Conservation (phyloP, 2,888 invertebrate genomes). For the Phyllotreta cruciferae region DNA sequence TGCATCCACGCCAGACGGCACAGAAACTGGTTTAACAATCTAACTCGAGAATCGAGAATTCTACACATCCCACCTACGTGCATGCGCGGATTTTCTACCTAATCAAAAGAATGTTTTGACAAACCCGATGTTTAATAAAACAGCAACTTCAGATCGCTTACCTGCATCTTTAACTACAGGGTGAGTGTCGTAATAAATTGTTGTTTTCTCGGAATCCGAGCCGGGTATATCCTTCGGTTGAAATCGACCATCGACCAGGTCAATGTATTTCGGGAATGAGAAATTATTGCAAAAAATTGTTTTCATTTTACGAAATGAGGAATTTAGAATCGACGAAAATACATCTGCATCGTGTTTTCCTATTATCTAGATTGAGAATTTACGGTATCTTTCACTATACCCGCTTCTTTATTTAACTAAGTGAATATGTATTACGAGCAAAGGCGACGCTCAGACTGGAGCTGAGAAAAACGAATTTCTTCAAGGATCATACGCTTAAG, state of each 20-base stretch:
- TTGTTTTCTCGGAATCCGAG: background rate
- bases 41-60: constrained; percentile 40
- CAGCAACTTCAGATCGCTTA: background rate
- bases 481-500: too few relatives aligned
- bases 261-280: too few relatives aligned
- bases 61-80: constrained; percentile 38
- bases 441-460: too few relatives aligned
- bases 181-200: constrained; percentile 5
- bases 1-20: constrained; percentile 31
- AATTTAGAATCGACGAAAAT: too few relatives aligned
- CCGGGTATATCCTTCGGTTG: background rate
- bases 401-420: too few relatives aligned
- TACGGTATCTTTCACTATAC: too few relatives aligned
- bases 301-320: too few relatives aligned
- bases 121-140: constrained; percentile 26
- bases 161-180: constrained; percentile 2
- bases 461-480: too few relatives aligned
- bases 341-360: too few relatives aligned
- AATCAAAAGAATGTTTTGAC: constrained; percentile 37
- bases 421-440: too few relatives aligned
- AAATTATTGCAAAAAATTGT: too few relatives aligned
- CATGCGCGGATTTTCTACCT: constrained; percentile 29
- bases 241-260: background rate
- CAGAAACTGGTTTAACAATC: constrained; percentile 40
- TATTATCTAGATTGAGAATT: too few relatives aligned